These are phyloP conservation scores for Hyposoter dolosus DNA, from an alignment of 2,888 invertebrate genomes.

Conservation along the genomic window DNA sequence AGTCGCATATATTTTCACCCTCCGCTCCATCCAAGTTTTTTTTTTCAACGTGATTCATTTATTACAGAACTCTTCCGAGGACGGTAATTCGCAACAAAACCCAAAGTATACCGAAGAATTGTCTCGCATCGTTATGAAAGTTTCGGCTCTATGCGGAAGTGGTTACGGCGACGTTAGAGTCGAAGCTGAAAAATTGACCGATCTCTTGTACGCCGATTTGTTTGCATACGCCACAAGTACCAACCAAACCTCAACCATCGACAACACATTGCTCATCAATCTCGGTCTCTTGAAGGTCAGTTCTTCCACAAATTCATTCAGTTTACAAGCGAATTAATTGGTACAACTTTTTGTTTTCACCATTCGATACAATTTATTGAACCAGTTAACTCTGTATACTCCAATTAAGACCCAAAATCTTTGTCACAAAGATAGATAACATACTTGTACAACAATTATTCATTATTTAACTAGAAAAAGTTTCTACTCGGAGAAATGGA, in stretches of 20 bases:
- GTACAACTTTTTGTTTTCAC: background rate
- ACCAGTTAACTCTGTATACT: too few species aligned
- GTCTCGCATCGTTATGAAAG: slow-evolving; percentile 85
- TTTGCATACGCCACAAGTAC: slow-evolving; percentile 85
- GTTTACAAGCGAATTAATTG: background rate
- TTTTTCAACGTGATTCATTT: background rate
- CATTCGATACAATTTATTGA: background rate
- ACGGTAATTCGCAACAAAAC: slow-evolving; percentile 64
- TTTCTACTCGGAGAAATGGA: background rate
- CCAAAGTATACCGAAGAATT: slow-evolving; percentile 81
- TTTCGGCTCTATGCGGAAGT: slow-evolving; percentile 86
- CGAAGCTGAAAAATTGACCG: slow-evolving; percentile 84
- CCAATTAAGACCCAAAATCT: too few species aligned
- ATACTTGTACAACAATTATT: too few species aligned
- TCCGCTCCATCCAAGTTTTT: background rate
- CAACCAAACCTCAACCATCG: slow-evolving; percentile 86
- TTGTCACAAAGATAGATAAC: too few species aligned
- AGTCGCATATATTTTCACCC: background rate
- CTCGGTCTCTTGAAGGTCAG: slow-evolving; percentile 91
- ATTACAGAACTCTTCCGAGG: slow-evolving; percentile 74
- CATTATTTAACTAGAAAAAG: background rate
- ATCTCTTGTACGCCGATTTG: slow-evolving; percentile 86
- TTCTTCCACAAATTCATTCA: too few species aligned
- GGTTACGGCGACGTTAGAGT: slow-evolving; percentile 86
- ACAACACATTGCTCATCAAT: slow-evolving; percentile 88